Percentiles rank a stretch among this genome's conserved stretches.
Conservation (phyloP, 2,888 invertebrate species). For the Osmoderma eremita region DNA sequence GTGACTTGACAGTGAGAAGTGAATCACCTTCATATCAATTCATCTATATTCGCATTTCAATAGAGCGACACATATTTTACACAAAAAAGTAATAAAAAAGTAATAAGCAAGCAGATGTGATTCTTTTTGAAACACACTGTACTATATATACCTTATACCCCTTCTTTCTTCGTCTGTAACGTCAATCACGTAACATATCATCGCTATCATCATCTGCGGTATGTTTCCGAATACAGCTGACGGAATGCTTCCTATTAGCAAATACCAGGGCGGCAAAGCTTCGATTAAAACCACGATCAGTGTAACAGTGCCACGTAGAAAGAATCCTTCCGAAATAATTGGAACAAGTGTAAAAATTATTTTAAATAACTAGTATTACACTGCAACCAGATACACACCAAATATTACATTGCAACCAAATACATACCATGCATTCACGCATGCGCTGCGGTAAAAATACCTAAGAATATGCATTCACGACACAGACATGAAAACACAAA, state of each 20-base stretch:
- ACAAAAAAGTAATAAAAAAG: background rate
- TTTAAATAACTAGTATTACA: background rate
- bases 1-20: no score
- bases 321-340: background rate
- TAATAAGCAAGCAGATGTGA: no score
- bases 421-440: no score
- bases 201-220: conserved; percentile 70
- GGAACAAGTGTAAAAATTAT: background rate
- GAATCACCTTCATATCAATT: background rate
- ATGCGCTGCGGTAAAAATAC: no score
- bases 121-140: no score
- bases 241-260: conserved; percentile 68
- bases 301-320: background rate
- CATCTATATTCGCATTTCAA: no score
- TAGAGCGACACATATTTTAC: background rate
- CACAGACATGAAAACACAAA: no score
- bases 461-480: no score
- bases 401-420: no score
- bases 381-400: background rate
- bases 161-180: conserved; percentile 69
- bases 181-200: conserved; percentile 69
- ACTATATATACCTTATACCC: conserved; percentile 68
- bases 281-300: conserved; percentile 42
- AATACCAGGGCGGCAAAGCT: conserved; percentile 59
- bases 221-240: conserved; percentile 71